Evolutionary conservation across 2,888 invertebrate genomes (phyloP).

Genomic region (Hemithea aestivaria): DNA sequence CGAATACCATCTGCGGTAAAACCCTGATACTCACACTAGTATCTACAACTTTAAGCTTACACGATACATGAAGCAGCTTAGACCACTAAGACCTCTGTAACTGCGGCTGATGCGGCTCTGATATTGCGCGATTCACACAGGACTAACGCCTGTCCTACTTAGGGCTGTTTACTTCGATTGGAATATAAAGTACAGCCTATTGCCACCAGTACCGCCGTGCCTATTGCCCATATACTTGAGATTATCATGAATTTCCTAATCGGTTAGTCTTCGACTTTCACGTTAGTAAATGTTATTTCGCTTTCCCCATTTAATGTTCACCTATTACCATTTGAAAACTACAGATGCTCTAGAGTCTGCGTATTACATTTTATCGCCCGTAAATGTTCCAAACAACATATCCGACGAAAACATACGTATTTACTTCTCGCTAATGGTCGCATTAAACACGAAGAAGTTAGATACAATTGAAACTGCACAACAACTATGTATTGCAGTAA

Average conservation of each 20-base stretch:
- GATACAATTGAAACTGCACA: slow-evolving; percentile 34
- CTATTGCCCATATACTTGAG: too few species aligned
- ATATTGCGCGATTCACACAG: too few species aligned
- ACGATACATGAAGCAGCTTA: too few species aligned
- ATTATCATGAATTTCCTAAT: background rate
- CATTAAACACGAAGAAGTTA: slow-evolving; percentile 34
- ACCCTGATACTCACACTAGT: too few species aligned
- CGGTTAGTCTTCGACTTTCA: background rate
- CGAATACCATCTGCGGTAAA: too few species aligned
- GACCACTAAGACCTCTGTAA: too few species aligned
- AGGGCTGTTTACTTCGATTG: too few species aligned
- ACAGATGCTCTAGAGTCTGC: slow-evolving; percentile 10
- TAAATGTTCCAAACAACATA: slow-evolving; percentile 21
- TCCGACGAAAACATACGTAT: slow-evolving; percentile 27
- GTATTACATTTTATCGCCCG: slow-evolving; percentile 17
- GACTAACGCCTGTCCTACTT: too few species aligned
- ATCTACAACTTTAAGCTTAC: too few species aligned
- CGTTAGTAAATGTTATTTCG: slow-evolving; percentile 6
- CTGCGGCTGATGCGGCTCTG: too few species aligned
- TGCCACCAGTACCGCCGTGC: too few species aligned
- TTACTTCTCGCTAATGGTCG: slow-evolving; percentile 30
- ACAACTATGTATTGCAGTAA: slow-evolving; percentile 38
- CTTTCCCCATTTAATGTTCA: slow-evolving; percentile 8
- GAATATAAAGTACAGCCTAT: too few species aligned
- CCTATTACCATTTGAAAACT: slow-evolving; percentile 13